Percentiles rank a stretch among this genome's conserved stretches.
phyloP scores from a whole-genome alignment of 2,113 vertebrate genomes.

The Alexandromys fortis region DNA sequence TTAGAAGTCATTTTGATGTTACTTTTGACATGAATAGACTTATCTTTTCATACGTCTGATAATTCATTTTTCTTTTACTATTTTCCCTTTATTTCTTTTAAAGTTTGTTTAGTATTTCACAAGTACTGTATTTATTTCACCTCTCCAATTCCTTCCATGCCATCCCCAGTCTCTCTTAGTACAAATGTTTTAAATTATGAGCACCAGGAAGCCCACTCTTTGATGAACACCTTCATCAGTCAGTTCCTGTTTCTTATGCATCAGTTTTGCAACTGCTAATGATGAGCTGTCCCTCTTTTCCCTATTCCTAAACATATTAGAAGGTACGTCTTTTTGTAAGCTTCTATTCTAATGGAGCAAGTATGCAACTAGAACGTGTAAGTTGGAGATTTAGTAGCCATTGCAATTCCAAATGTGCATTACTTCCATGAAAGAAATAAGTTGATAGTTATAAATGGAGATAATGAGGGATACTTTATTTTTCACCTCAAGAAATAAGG shows the following conservation, averaged over 20 bases:
- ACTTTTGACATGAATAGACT: not conserved
- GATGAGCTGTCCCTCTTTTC: not conserved
- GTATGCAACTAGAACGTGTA: not conserved
- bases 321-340: not conserved
- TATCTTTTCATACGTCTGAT: not conserved
- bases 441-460: not conserved
- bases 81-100: not conserved
- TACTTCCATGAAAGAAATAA: not conserved
- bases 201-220: rapidly evolving
- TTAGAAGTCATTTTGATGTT: not conserved
- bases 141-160: not conserved
- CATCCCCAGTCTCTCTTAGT: rapidly evolving
- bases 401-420: not conserved
- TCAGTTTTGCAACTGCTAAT: not conserved
- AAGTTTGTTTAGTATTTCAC: not conserved
- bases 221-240: no score
- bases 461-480: not conserved
- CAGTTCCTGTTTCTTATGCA: no score
- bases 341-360: not conserved
- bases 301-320: no score
- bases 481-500: not conserved
- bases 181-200: not conserved
- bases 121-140: not conserved
- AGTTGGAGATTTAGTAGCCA: not conserved
- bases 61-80: slow-evolving; percentile 1